Percentiles rank a stretch among this genome's conserved stretches.
These are phyloP conservation scores for Onychomys arenicola DNA, from an alignment of 2,797 vertebrate species.

Conservation along the genomic window DNA sequence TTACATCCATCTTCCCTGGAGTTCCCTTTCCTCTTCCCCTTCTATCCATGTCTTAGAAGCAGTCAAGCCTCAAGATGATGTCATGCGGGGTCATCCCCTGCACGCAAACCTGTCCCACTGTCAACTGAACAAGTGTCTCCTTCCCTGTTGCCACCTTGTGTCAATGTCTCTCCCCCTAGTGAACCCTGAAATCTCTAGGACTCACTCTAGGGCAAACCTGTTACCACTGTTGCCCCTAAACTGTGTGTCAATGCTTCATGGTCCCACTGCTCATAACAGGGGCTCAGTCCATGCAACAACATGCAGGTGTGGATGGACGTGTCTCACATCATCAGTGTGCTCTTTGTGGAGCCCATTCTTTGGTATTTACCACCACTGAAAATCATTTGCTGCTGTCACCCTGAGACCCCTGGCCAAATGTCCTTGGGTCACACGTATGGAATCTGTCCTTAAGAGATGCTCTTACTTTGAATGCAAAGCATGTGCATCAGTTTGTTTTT, in stretches of 20 bases:
- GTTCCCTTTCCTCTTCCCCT: fast-evolving
- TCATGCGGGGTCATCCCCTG: too few relatives aligned
- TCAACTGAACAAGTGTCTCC: fast-evolving
- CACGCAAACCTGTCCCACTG: fast-evolving
- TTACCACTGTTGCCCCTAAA: background rate
- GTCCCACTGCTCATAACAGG: background rate
- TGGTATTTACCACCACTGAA: background rate
- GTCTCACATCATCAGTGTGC: background rate
- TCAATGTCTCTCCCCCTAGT: background rate
- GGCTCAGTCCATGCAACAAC: fast-evolving
- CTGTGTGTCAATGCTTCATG: background rate
- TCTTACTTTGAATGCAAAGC: background rate
- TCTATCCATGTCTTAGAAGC: background rate
- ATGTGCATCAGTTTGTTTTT: too few relatives aligned
- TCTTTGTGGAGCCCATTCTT: background rate
- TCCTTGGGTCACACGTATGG: fast-evolving
- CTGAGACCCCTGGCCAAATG: background rate
- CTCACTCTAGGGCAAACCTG: background rate
- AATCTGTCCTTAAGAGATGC: too few relatives aligned
- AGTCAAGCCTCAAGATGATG: fast-evolving
- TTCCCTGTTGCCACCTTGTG: slow-evolving; percentile 17
- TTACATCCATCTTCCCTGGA: too few relatives aligned
- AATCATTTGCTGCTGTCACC: background rate
- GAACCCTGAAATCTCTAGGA: too few relatives aligned
- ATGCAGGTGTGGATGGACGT: fast-evolving